These are phyloP conservation scores for Leptosomus discolor DNA, from an alignment of 2,113 vertebrate genomes.

Conservation along the genomic window DNA sequence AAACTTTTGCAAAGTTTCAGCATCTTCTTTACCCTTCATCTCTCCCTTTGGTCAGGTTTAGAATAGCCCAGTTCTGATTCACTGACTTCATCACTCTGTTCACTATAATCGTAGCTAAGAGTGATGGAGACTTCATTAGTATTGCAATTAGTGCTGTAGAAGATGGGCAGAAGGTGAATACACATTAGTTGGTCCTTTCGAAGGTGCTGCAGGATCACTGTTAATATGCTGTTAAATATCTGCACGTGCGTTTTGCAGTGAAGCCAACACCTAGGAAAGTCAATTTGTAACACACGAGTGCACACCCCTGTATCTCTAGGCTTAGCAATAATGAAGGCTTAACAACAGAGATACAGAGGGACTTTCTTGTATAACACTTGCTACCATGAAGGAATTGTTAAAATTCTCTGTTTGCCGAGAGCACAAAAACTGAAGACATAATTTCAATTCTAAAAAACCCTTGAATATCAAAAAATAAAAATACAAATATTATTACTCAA, in stretches of 20 bases:
- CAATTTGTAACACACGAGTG: not conserved
- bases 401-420: not conserved
- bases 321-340: not conserved
- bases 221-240: not conserved
- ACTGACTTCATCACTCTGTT: not conserved
- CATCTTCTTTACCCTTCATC: not conserved
- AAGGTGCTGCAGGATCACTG: slow-evolving; percentile 1
- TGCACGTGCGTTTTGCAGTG: not conserved
- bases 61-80: not conserved
- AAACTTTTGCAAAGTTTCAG: not conserved
- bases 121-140: not conserved
- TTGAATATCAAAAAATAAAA: slow-evolving; percentile 13
- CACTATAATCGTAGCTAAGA: not conserved
- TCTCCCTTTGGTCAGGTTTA: not conserved
- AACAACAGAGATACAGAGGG: not conserved
- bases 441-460: not conserved
- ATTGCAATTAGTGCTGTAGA: not conserved
- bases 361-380: not conserved
- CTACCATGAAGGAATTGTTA: not conserved
- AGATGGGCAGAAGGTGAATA: not conserved
- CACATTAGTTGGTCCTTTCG: not conserved
- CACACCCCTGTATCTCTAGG: not conserved
- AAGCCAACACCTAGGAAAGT: not conserved
- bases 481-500: not conserved
- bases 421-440: slow-evolving; percentile 9